Evolutionary conservation across 2,797 vertebrate genomes (phyloP).

Genomic region (Malacoraja senta): DNA sequence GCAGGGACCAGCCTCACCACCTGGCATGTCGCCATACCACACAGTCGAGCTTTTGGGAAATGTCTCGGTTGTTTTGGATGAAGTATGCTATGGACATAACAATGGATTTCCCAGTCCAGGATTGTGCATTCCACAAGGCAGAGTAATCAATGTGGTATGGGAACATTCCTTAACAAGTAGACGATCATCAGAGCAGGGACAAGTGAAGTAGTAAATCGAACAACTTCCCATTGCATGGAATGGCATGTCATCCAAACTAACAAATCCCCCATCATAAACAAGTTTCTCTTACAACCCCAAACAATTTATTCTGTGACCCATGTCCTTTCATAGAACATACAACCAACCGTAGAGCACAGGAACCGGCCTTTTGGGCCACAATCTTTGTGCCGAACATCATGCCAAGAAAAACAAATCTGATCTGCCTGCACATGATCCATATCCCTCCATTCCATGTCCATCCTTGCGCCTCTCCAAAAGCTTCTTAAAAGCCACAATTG

Average conservation of each 20-base stretch:
- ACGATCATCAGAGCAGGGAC: not conserved
- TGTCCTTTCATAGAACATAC: not conserved
- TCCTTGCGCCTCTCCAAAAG: too few species aligned
- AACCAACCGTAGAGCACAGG: too few species aligned
- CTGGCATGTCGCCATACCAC: not conserved
- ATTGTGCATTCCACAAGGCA: not conserved
- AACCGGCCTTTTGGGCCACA: too few species aligned
- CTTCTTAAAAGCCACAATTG: too few species aligned
- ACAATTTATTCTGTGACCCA: not conserved
- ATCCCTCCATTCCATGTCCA: too few species aligned
- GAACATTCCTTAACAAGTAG: not conserved
- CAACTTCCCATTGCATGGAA: not conserved
- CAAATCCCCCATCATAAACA: not conserved
- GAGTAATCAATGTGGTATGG: not conserved
- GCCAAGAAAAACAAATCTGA: too few species aligned
- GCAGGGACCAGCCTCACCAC: not conserved
- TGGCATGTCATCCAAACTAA: not conserved
- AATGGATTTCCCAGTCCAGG: not conserved
- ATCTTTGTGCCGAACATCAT: too few species aligned
- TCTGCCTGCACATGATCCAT: too few species aligned
- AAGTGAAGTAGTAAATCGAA: not conserved
- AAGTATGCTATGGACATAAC: not conserved
- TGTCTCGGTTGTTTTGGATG: not conserved
- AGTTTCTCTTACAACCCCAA: not conserved
- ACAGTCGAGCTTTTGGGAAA: not conserved